phyloP scores from a whole-genome alignment of 2,113 vertebrate species.

The Tinamus guttatus region DNA sequence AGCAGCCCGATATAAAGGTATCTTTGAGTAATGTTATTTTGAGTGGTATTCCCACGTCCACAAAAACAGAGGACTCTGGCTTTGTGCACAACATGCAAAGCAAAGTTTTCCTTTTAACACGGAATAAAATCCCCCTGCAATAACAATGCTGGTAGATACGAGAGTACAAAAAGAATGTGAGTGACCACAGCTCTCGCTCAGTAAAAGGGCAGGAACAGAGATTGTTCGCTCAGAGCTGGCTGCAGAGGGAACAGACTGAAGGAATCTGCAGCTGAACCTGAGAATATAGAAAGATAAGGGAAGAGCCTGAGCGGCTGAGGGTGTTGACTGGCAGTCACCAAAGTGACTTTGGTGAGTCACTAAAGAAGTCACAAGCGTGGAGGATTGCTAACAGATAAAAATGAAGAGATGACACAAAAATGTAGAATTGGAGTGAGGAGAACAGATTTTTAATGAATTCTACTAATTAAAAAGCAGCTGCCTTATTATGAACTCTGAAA shows the following conservation, averaged over 20 bases:
- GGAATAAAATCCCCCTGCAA: background rate
- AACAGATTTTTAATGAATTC: background rate
- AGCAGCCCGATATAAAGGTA: background rate
- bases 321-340: rapidly evolving
- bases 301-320: background rate
- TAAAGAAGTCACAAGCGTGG: background rate
- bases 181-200: background rate
- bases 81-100: background rate
- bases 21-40: background rate
- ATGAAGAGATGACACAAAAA: background rate
- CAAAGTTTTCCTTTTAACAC: background rate
- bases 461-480: background rate
- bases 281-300: rapidly evolving
- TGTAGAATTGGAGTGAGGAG: background rate
- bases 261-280: background rate
- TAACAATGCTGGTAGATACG: background rate
- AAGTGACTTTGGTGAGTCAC: background rate
- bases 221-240: background rate
- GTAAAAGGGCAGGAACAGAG: background rate
- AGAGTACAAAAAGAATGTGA: background rate
- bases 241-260: background rate
- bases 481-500: background rate
- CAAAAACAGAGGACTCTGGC: background rate
- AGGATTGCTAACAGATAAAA: background rate
- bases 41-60: background rate